Evolutionary conservation across 2,113 vertebrate species (phyloP), one percentile per base, ranked within the genome.

Genomic region (Fukomys damarensis): DNA sequence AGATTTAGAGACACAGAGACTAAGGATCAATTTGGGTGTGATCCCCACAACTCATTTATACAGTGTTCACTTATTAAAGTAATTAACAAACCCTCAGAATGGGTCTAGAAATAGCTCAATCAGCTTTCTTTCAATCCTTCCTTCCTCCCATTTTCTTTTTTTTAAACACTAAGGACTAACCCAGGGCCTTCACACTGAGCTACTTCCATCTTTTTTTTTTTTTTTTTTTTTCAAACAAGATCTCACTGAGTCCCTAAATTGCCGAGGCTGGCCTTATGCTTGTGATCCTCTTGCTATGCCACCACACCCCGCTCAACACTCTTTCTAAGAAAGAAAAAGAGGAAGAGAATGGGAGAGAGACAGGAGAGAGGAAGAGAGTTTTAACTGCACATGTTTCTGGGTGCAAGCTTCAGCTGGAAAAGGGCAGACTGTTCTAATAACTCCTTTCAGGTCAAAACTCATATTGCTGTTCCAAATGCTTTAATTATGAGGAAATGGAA

Each of bases 401-500:
- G 38, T 43, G 1, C 52, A 52, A 16, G 58, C 6, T n/a, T 72
- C 79, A 41, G 85, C 46, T 56, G 61, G 65, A 61, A 92, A 70
- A 86, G 56, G 74, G 54, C 46, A 90, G 89, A 77, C 52, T 26
- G 87, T 9, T 80, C 65, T 77, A 93, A 86, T 84, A 63, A 91
- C 82, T 86, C 81, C 91, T 74, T 96, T 59, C 88, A 84, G 80
- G 85, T 70, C 77, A 86, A 84, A 95, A 94, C 54, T 84, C 93
- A 79, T 1, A 87, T 41, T 26, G 65, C 43, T 28, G 70, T 54
- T 89, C 63, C 32, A n/a, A 94, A 91, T 32, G 43, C 93, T 88
- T 81, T 72, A 91, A 95, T 94, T 88, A 91, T 3, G 14, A 94
- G 59, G 91, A 90, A 82, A 70, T 68, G 82, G 72, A 97, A 96